Conservation (phyloP, 2,888 invertebrate species). For the Agrochola macilenta region DNA sequence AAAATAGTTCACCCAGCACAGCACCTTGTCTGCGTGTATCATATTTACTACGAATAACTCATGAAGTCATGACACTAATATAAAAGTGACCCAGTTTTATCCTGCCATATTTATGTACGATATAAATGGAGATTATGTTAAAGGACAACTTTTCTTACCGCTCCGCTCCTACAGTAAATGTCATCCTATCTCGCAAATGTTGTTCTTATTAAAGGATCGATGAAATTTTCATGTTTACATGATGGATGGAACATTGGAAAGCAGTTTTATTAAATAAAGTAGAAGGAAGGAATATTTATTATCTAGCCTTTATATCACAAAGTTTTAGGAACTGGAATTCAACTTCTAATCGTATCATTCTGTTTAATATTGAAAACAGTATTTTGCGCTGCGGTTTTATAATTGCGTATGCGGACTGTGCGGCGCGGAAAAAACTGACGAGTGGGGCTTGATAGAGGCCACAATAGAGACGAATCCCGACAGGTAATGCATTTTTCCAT, state of each 20-base stretch:
- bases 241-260: conserved; percentile 8
- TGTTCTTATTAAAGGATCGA: conserved; percentile 33
- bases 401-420: conserved; percentile 6
- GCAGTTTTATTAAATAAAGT: conserved; percentile 6
- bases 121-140: conserved; percentile 39
- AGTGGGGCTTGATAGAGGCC: conserved; percentile 10
- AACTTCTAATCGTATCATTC: not conserved
- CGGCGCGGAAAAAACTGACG: not conserved
- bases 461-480: conserved; percentile 14
- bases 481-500: conserved; percentile 20
- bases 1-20: conserved; percentile 6
- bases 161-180: conserved; percentile 46
- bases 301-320: not conserved
- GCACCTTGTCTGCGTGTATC: conserved; percentile 26
- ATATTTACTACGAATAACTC: conserved; percentile 48
- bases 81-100: conserved; percentile 51
- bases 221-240: conserved; percentile 26
- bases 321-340: not conserved
- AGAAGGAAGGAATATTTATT: not conserved
- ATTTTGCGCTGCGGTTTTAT: conserved; percentile 9
- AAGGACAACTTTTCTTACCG: conserved; percentile 51
- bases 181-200: conserved; percentile 49
- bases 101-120: conserved; percentile 30
- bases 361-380: not conserved
- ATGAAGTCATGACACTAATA: conserved; percentile 49